phyloP scores from a whole-genome alignment of 2,888 invertebrate genomes.

The Thereva nobilitata region DNA sequence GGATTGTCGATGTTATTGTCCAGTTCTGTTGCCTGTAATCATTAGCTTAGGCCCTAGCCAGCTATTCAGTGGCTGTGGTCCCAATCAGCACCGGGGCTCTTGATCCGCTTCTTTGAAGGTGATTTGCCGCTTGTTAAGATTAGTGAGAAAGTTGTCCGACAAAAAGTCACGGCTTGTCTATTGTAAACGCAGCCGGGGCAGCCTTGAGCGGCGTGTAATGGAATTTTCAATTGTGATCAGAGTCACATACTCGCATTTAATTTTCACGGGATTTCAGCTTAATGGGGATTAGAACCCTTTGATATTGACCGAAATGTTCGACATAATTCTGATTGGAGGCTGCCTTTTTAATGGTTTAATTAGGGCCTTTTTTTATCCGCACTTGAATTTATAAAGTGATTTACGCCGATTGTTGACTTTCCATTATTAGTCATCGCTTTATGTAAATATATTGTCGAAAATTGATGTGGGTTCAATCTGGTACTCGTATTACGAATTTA shows the following conservation, averaged over 20 bases:
- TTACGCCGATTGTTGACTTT: too few species aligned
- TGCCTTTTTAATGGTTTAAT: too few species aligned
- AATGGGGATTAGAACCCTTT: not conserved
- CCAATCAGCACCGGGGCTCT: constrained; percentile 2
- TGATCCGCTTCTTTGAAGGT: constrained; percentile 13
- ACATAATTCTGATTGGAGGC: too few species aligned
- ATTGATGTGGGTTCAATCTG: too few species aligned
- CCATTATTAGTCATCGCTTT: too few species aligned
- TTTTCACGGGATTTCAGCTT: constrained; percentile 17
- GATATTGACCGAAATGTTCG: too few species aligned
- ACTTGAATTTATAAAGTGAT: too few species aligned
- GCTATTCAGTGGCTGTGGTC: constrained; percentile 23
- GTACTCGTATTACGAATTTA: too few species aligned
- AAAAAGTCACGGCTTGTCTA: not conserved
- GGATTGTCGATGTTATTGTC: constrained; percentile 10
- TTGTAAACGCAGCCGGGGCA: constrained; percentile 3
- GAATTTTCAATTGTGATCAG: not conserved
- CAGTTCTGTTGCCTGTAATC: not conserved
- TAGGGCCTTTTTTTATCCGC: too few species aligned
- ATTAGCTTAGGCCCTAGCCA: too few species aligned
- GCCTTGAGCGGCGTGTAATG: constrained; percentile 2
- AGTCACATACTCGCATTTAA: constrained; percentile 1
- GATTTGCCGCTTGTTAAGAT: constrained; percentile 27
- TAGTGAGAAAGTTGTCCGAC: constrained; percentile 14
- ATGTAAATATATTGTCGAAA: too few species aligned